Evolutionary conservation across 1,140 invertebrate genomes (phyloP), one percentile per base, ranked within the genome.

Genomic region (Saccostrea echinata): DNA sequence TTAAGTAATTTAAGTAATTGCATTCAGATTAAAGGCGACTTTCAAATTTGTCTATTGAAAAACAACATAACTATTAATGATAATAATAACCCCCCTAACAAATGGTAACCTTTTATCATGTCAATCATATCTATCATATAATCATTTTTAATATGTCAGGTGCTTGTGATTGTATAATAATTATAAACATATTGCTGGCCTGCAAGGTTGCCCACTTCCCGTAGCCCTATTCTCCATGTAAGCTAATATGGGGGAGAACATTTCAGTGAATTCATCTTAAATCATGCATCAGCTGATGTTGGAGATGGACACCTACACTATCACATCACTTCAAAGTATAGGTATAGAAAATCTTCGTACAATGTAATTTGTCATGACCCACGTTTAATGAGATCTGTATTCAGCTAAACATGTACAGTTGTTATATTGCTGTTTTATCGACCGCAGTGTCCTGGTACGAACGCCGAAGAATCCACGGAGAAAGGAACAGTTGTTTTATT

Each of bases 361-460:
- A 18, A 21, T 21, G 55, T 18, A 43, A 21, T 61, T 61, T 61
- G n/a, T 61, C 55, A n/a, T 61, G 55, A n/a, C 55, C 43, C 43
- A 21, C 55, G 4, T 18, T 61, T 61, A 61, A 61, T n/a, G n/a
- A n/a, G 55, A 61, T 21, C 8, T 21, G 55, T 61, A 61, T 61
- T n/a, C 4, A 61, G 55, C 21, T 21, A 21, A 61, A 21, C 55
- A 21, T 61, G 55, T 61, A 61, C 4, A 61, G n/a, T n/a, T 61
- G 55, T 61, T 61, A 61, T 61, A 61, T 61, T 61, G n/a, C 55
- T 21, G 24, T 76, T 76, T 76, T 76, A 76, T 76, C 12, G 68
- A 27, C 27, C 68, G 33, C 68, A 33, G 30, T 33, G 55, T 9
- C 30, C 30, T 76, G 68, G 30, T 35, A 61, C 55, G 18, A 6